Evolutionary conservation across 2,888 invertebrate species (phyloP).

Genomic region (Mesoligia furuncula): DNA sequence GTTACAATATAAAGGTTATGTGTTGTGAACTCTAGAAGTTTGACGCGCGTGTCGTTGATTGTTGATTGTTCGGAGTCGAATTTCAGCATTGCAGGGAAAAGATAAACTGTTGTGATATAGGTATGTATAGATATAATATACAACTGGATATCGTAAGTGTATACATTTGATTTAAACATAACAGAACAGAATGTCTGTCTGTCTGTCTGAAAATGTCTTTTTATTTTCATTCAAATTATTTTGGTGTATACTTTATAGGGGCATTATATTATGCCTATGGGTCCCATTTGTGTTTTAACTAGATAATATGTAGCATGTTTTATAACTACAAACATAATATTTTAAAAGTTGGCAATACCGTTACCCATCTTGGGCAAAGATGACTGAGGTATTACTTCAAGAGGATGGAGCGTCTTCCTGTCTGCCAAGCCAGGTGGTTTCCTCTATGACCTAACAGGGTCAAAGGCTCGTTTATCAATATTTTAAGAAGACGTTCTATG

Average conservation of each 20-base stretch:
- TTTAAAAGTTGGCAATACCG: background rate
- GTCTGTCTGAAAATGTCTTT: background rate
- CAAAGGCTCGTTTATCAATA: background rate
- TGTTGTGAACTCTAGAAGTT: slow-evolving; percentile 48
- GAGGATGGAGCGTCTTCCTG: background rate
- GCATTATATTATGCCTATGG: background rate
- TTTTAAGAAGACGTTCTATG: background rate
- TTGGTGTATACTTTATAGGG: no score
- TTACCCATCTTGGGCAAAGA: background rate
- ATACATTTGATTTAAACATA: slow-evolving; percentile 16
- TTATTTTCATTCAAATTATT: background rate
- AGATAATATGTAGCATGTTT: background rate
- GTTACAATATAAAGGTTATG: slow-evolving; percentile 51
- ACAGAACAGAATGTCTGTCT: background rate
- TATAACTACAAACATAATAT: no score
- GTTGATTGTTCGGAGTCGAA: slow-evolving; percentile 41
- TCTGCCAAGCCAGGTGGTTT: background rate
- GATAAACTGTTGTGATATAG: slow-evolving; percentile 40
- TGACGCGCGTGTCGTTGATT: slow-evolving; percentile 54
- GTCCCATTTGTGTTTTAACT: background rate
- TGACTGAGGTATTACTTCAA: background rate
- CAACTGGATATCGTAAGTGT: slow-evolving; percentile 13
- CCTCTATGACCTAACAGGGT: background rate
- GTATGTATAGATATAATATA: slow-evolving; percentile 38
- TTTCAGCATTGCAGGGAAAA: slow-evolving; percentile 33